phyloP scores from a whole-genome alignment of 2,113 vertebrate genomes.

The Cygnus atratus region DNA sequence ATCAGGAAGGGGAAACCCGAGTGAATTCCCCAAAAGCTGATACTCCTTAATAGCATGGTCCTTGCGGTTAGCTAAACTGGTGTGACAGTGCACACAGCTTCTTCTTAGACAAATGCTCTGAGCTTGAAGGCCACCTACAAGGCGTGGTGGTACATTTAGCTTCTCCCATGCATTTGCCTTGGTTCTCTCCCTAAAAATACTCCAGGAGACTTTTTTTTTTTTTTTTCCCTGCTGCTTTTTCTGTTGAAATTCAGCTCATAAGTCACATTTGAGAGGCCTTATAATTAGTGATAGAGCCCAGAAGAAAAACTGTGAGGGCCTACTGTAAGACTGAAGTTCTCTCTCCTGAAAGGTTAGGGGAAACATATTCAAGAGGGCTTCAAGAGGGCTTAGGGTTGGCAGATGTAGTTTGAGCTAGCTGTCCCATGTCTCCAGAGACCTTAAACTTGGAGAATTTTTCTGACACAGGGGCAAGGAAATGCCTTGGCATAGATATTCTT shows the following conservation, averaged over 20 bases:
- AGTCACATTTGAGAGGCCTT: background rate
- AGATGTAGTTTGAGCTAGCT: background rate
- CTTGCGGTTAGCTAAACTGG: background rate
- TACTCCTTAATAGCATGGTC: background rate
- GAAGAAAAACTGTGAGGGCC: background rate
- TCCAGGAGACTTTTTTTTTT: background rate
- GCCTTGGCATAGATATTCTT: background rate
- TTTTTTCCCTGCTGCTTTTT: background rate
- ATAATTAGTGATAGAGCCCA: background rate
- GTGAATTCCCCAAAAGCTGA: background rate
- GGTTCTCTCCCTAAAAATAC: background rate
- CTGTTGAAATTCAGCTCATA: background rate
- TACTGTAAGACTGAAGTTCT: background rate
- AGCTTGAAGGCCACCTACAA: accelerated
- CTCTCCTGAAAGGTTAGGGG: background rate
- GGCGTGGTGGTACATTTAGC: background rate
- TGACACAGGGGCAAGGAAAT: background rate
- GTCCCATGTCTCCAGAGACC: background rate
- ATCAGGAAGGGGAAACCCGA: background rate
- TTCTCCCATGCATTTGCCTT: background rate
- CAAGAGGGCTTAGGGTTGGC: background rate
- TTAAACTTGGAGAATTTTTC: background rate
- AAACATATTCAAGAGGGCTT: background rate
- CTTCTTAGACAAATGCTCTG: background rate
- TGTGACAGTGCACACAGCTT: background rate